phyloP scores from a whole-genome alignment of 2,888 invertebrate genomes.

The Eristalinus sepulchralis region DNA sequence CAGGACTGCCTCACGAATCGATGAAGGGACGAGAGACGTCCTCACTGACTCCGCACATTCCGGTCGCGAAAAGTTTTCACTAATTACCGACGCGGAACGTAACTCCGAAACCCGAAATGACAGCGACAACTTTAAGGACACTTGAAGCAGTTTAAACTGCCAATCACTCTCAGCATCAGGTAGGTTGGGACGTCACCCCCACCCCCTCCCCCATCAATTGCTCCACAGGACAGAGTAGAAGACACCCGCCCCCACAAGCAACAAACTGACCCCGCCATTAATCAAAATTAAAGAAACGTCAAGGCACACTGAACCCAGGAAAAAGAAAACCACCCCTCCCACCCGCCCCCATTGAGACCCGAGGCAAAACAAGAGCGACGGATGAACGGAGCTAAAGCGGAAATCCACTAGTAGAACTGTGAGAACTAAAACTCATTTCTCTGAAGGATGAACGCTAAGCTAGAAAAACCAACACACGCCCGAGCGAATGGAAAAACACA shows the following conservation, averaged over 20 bases:
- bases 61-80: background rate
- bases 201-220: background rate
- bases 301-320: background rate
- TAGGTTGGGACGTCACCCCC: background rate
- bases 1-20: too few relatives aligned
- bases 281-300: conserved; percentile 38
- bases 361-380: background rate
- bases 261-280: conserved; percentile 22
- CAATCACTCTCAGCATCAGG: conserved; percentile 28
- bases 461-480: conserved; percentile 35
- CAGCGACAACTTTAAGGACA: background rate
- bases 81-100: background rate
- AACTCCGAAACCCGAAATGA: too few relatives aligned
- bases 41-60: too few relatives aligned
- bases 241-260: background rate
- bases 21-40: too few relatives aligned
- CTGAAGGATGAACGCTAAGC: conserved; percentile 35
- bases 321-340: background rate
- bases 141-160: conserved; percentile 22
- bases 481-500: conserved; percentile 1
- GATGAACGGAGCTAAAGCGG: background rate
- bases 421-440: conserved; percentile 34
- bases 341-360: too few relatives aligned
- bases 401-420: background rate
- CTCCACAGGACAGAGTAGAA: background rate